These are phyloP conservation scores for Sepiola atlantica DNA, from an alignment of 2,888 invertebrate genomes.

Conservation along the genomic window DNA sequence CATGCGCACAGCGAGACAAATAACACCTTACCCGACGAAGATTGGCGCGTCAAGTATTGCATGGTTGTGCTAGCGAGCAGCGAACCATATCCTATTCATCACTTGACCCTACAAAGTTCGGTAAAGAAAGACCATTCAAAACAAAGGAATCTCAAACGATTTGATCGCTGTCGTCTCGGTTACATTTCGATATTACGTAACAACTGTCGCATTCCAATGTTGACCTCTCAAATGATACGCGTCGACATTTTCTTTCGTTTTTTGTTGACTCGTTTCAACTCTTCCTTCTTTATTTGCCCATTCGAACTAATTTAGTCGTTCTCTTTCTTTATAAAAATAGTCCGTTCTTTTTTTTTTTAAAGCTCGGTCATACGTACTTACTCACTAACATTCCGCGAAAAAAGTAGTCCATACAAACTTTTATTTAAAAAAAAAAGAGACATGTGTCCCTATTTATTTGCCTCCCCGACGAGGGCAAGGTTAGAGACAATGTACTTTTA, in stretches of 20 bases:
- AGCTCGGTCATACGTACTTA: no score
- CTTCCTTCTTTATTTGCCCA: neutral
- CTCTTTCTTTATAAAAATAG: neutral
- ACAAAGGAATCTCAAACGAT: neutral
- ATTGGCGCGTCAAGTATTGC: neutral
- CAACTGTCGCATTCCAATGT: neutral
- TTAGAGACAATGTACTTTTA: no score
- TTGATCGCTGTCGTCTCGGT: neutral
- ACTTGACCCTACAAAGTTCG: neutral
- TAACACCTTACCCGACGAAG: neutral
- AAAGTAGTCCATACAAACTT: no score
- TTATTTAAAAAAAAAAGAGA: no score
- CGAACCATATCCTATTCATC: neutral
- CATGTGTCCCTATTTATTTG: no score
- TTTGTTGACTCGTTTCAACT: neutral
- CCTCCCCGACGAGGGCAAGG: no score
- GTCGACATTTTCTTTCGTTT: no score
- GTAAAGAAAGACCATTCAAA: neutral
- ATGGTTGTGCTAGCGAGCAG: neutral
- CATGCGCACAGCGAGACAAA: neutral
- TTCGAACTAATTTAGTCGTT: neutral
- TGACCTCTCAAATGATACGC: neutral
- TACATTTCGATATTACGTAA: neutral
- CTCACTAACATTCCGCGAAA: no score
- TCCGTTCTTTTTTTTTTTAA: no score